Evolutionary conservation across 2,888 invertebrate species (phyloP).

Genomic region (Theretra japonica): DNA sequence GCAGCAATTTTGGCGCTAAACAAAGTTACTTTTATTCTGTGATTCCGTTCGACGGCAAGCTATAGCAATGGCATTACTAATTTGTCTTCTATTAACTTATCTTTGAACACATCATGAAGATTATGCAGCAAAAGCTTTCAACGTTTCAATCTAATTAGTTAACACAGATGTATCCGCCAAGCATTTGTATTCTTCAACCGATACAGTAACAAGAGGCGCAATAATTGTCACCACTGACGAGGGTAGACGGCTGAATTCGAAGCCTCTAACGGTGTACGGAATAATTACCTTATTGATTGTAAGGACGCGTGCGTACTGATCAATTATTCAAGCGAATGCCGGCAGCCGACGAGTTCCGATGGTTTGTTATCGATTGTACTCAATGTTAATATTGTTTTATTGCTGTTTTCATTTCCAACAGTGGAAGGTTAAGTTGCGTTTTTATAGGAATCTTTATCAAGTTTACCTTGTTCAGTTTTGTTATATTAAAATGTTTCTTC

Average conservation of each 20-base stretch:
- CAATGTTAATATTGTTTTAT: constrained; percentile 16
- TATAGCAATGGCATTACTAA: too few species aligned
- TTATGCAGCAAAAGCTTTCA: too few species aligned
- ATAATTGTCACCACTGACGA: background rate
- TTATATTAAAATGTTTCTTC: background rate
- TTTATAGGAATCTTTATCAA: background rate
- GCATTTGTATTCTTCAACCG: background rate
- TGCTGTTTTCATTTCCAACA: constrained; percentile 9
- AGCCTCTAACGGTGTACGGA: background rate
- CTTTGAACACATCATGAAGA: too few species aligned
- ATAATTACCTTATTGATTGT: constrained; percentile 23
- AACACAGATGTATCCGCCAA: background rate
- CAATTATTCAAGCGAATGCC: constrained; percentile 21
- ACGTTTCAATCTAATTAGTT: too few species aligned
- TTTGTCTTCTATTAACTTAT: too few species aligned
- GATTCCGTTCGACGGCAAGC: too few species aligned
- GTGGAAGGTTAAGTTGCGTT: constrained; percentile 6
- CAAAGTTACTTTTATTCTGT: too few species aligned
- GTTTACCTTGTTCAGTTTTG: background rate
- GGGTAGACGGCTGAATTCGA: constrained; percentile 14
- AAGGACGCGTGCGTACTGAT: background rate
- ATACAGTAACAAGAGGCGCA: background rate
- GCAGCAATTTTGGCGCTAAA: too few species aligned
- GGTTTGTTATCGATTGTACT: constrained; percentile 15
- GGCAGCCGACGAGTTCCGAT: constrained; percentile 20